These are phyloP conservation scores for Diloba caeruleocephala DNA, from an alignment of 2,888 invertebrate species.

Conservation along the genomic window DNA sequence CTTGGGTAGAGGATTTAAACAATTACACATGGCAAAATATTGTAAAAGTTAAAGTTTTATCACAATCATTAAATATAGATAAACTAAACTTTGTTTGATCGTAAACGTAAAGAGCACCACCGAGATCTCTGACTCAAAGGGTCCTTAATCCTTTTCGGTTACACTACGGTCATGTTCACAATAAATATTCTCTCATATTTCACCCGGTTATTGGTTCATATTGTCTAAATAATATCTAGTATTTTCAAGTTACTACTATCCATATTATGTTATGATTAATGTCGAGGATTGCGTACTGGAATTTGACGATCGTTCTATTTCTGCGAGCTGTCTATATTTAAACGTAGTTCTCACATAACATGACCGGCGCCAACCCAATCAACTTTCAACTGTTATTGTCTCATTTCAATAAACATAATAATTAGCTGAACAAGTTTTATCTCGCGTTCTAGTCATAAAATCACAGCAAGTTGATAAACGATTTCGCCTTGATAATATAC, in stretches of 20 bases:
- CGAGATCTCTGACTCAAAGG: neutral
- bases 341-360: slow-evolving; percentile 26
- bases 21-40: slow-evolving; percentile 8
- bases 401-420: slow-evolving; percentile 73
- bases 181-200: slow-evolving; percentile 22
- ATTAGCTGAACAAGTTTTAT: slow-evolving; percentile 59
- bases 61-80: no score
- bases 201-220: slow-evolving; percentile 1
- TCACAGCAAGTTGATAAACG: slow-evolving; percentile 56
- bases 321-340: slow-evolving; percentile 35
- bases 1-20: slow-evolving; percentile 1
- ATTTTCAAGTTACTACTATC: slow-evolving; percentile 28
- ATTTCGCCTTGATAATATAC: slow-evolving; percentile 67
- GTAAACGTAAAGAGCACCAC: neutral
- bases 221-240: slow-evolving; percentile 26
- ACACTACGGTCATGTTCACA: slow-evolving; percentile 21
- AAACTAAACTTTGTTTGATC: slow-evolving; percentile 24
- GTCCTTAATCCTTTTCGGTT: slow-evolving; percentile 7
- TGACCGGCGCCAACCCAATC: slow-evolving; percentile 67
- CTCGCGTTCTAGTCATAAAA: slow-evolving; percentile 54
- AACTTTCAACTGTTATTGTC: slow-evolving; percentile 66
- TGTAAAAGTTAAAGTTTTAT: neutral
- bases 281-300: slow-evolving; percentile 43
- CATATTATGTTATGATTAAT: slow-evolving; percentile 40
- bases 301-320: slow-evolving; percentile 55